These are phyloP conservation scores for Thymelicus sylvestris DNA, from an alignment of 2,888 invertebrate genomes.

Conservation along the genomic window DNA sequence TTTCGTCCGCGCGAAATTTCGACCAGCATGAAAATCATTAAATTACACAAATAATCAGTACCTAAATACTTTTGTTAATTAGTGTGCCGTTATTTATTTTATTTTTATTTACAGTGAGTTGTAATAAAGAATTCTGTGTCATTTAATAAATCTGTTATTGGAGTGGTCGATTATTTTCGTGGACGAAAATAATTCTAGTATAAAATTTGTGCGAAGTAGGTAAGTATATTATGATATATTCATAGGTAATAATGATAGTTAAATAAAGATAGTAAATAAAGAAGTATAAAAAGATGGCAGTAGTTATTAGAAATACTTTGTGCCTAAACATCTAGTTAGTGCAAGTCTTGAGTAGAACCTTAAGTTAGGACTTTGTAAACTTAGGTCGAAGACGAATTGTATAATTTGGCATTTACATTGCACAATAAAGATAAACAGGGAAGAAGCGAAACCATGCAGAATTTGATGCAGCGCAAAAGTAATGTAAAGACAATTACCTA, in stretches of 20 bases:
- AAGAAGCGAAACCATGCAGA: not conserved
- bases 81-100: too few species aligned
- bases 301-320: slow-evolving; percentile 4
- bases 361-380: not conserved
- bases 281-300: slow-evolving; percentile 5
- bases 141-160: too few species aligned
- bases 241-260: not conserved
- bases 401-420: slow-evolving; percentile 4
- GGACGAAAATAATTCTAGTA: slow-evolving; percentile 1
- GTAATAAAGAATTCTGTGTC: too few species aligned
- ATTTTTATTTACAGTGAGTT: too few species aligned
- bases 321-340: slow-evolving; percentile 2
- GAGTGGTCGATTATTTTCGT: not conserved
- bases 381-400: not conserved
- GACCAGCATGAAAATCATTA: too few species aligned
- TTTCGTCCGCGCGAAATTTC: too few species aligned
- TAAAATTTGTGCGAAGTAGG: slow-evolving; percentile 4
- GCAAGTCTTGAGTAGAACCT: not conserved
- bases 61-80: too few species aligned
- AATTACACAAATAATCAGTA: too few species aligned
- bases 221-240: not conserved
- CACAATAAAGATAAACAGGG: not conserved
- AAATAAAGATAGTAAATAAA: not conserved
- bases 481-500: too few species aligned
- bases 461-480: too few species aligned